Evolutionary conservation across 2,113 vertebrate species (phyloP).

Genomic region (Callionymus lyra): DNA sequence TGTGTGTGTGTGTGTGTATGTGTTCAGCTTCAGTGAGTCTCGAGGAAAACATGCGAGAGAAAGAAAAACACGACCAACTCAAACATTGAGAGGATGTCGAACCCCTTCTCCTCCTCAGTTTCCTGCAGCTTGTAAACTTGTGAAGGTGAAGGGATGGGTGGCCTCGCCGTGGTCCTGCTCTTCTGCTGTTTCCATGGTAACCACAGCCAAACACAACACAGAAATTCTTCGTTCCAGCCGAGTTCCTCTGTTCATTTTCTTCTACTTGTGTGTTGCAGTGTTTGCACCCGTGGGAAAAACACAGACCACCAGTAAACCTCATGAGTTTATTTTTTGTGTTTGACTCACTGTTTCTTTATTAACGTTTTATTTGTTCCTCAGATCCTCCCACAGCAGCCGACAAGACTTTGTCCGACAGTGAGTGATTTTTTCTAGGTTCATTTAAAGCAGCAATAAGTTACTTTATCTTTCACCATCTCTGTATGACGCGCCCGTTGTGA

Average conservation of each 20-base stretch:
- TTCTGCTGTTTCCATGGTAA: conserved; percentile 73
- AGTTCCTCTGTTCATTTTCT: conserved; percentile 47
- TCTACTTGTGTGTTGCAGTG: conserved; percentile 57
- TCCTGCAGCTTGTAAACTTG: conserved; percentile 54
- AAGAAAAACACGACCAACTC: conserved; percentile 47
- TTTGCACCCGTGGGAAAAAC: conserved; percentile 48
- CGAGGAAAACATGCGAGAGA: conserved; percentile 33
- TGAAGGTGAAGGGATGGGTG: conserved; percentile 61
- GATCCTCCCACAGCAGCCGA: not conserved
- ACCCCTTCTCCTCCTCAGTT: conserved; percentile 45
- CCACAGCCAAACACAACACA: conserved; percentile 58
- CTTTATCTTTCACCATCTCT: not conserved
- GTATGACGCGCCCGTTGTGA: too few relatives aligned
- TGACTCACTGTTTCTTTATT: conserved; percentile 2
- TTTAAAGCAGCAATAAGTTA: too few relatives aligned
- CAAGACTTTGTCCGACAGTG: conserved; percentile 33
- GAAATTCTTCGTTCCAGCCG: conserved; percentile 49
- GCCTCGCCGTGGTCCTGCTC: conserved; percentile 60
- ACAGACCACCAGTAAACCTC: conserved; percentile 51
- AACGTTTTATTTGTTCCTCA: not conserved
- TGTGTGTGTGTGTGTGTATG: conserved; percentile 18
- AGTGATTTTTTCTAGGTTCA: conserved; percentile 26
- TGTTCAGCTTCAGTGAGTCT: conserved; percentile 26
- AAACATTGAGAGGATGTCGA: conserved; percentile 47
- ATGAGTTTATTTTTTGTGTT: conserved; percentile 9